Conservation (phyloP, 2,113 vertebrate species). For the Tringa solitaria region DNA sequence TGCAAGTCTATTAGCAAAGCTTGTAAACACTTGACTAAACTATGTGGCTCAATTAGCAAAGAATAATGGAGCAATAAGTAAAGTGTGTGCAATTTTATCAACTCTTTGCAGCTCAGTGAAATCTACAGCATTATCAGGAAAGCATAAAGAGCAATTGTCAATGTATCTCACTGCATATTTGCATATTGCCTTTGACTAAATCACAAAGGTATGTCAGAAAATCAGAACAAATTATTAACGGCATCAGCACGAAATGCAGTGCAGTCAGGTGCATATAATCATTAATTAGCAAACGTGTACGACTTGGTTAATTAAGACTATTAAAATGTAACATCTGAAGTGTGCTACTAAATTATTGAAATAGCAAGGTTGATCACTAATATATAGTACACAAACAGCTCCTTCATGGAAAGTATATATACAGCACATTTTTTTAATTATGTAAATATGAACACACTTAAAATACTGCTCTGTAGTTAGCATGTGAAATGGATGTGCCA, state of each 20-base stretch:
- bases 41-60: slow-evolving; percentile 52
- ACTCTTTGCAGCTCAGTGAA: not conserved
- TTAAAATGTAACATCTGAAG: slow-evolving; percentile 23
- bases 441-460: not conserved
- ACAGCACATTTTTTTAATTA: not conserved
- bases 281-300: slow-evolving; percentile 10
- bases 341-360: slow-evolving; percentile 31
- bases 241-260: not conserved
- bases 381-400: not conserved
- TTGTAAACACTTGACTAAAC: slow-evolving; percentile 60
- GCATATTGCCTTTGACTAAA: not conserved
- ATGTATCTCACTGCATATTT: not conserved
- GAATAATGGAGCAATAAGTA: slow-evolving; percentile 63
- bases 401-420: not conserved
- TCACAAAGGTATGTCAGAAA: not conserved
- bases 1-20: slow-evolving; percentile 42
- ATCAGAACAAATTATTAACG: not conserved
- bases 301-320: slow-evolving; percentile 43
- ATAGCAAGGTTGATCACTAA: slow-evolving; percentile 5
- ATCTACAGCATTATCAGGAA: not conserved
- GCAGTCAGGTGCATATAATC: slow-evolving; percentile 2
- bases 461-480: not conserved
- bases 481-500: not conserved
- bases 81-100: slow-evolving; percentile 49
- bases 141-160: slow-evolving; percentile 25